These are phyloP conservation scores for Falco columbarius DNA, from an alignment of 2,797 vertebrate species.

Conservation along the genomic window DNA sequence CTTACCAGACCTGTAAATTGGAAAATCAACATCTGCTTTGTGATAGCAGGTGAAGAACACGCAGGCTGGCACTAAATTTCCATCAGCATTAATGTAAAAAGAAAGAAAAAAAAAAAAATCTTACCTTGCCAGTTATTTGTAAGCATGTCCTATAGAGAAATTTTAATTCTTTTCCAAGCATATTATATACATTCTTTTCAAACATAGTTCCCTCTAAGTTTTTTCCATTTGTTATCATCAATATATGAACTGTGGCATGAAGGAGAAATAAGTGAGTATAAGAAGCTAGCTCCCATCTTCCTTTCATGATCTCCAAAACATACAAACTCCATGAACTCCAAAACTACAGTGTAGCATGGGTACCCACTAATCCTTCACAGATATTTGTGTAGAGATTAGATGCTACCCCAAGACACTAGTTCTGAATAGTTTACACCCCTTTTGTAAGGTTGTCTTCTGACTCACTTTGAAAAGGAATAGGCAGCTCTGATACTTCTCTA, in stretches of 20 bases:
- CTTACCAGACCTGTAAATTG: slow-evolving; percentile 48
- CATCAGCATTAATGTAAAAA: neutral
- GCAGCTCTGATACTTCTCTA: neutral
- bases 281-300: neutral
- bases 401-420: neutral
- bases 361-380: neutral
- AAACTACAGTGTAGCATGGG: neutral
- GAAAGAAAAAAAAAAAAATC: neutral
- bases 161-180: neutral
- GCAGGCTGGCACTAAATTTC: neutral
- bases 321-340: too few species aligned
- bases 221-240: neutral
- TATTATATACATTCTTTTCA: neutral
- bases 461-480: neutral
- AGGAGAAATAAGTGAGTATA: neutral
- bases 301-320: neutral
- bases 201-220: neutral
- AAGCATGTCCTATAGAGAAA: neutral
- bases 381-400: neutral
- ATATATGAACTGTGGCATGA: neutral
- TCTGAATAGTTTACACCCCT: neutral
- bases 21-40: slow-evolving; percentile 41
- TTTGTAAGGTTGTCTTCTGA: neutral
- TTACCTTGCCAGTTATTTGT: neutral
- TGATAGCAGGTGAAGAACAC: slow-evolving; percentile 41